Evolutionary conservation across 2,888 invertebrate species (phyloP), one percentile per base, ranked within the genome.

Genomic region (Melangyna quadrimaculata): DNA sequence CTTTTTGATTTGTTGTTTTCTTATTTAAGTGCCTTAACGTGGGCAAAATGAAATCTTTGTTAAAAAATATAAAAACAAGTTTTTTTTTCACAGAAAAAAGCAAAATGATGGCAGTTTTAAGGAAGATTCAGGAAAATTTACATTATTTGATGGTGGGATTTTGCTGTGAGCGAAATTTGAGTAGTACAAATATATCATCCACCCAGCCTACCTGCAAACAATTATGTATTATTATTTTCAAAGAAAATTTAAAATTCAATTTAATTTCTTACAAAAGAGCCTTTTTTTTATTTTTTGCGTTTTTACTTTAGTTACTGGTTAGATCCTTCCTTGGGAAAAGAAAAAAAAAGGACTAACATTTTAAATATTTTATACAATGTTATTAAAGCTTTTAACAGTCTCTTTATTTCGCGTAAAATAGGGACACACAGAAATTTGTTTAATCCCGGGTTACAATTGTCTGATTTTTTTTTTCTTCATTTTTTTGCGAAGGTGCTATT

Each of bases 1-100:
- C 12, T 59, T 59, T 37, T 37, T 59, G 59, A 35, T 37, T 59
- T 37, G 59, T 59, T 59, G 37, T 22, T 59, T 59, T 37, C 22
- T 22, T 19, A 59, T 22, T 59, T 12, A 37, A 55, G 29, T 55
- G 55, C 55, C 17, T 32, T 55, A 55, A 55, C 55, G 55, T 32
- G 55, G 55, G 55, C 10, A 32, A 55, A 55, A 55, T 29, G 29
- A n/a, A 10, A 55, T 53, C 22, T 29, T 27, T 29, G 9, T 5
- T 32, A 32, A 51, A 27, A 14, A 22, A 40, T n/a, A n/a, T n/a
- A 14, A 27, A n/a, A 53, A 27, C 2, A n/a, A n/a, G n/a, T n/a
- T n/a, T n/a, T 27, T 29, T 29, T 17, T 29, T 53, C 9, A n/a
- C n/a, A 12, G 14, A 2, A 53, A 53, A 7, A 29, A 9, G 4